Conservation (phyloP, 2,113 vertebrate genomes). For the Ancistrus triradiatus region DNA sequence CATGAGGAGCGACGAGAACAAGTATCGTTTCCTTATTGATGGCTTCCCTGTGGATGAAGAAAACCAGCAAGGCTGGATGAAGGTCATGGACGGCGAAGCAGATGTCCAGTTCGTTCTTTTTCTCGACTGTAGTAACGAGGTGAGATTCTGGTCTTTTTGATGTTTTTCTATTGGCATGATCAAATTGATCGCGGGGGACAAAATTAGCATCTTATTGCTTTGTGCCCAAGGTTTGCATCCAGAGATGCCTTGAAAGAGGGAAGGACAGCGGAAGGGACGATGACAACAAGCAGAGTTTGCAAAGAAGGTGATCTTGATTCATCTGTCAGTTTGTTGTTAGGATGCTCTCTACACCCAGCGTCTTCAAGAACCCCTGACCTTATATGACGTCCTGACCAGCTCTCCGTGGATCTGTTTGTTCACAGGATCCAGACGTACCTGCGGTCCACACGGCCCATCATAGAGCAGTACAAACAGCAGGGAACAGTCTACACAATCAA, state of each 20-base stretch:
- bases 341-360: no score
- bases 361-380: neutral
- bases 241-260: slow-evolving; percentile 89
- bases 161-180: no score
- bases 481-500: slow-evolving; percentile 90
- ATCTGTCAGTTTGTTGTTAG: no score
- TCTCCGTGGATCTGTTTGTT: slow-evolving; percentile 10
- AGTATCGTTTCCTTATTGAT: slow-evolving; percentile 92
- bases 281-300: slow-evolving; percentile 91
- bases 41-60: slow-evolving; percentile 95
- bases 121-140: slow-evolving; percentile 92
- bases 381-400: neutral
- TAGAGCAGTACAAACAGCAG: slow-evolving; percentile 81
- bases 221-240: slow-evolving; percentile 77
- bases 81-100: slow-evolving; percentile 84
- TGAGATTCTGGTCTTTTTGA: slow-evolving; percentile 43
- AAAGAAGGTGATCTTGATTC: slow-evolving; percentile 90
- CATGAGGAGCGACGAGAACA: slow-evolving; percentile 79
- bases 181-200: no score
- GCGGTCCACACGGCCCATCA: slow-evolving; percentile 87
- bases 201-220: no score
- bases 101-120: slow-evolving; percentile 94
- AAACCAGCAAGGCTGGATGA: slow-evolving; percentile 92
- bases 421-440: slow-evolving; percentile 89
- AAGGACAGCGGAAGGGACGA: slow-evolving; percentile 93